Conservation (phyloP, 2,888 invertebrate species). For the Synergus itoensis region DNA sequence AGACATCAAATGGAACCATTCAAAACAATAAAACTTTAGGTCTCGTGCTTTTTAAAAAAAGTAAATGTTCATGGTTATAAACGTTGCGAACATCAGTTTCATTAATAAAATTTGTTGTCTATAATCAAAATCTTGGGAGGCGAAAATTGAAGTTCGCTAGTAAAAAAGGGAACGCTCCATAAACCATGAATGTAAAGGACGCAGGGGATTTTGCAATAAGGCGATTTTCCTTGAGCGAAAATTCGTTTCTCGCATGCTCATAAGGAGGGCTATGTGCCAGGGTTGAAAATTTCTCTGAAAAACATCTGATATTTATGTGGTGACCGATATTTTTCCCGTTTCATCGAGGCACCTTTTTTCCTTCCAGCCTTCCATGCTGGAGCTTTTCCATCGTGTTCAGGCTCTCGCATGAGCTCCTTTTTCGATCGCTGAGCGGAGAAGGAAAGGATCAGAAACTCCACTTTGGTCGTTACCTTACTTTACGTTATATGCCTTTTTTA, state of each 20-base stretch:
- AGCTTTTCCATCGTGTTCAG: slow-evolving; percentile 17
- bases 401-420: slow-evolving; percentile 21
- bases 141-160: slow-evolving; percentile 1
- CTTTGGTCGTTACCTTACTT: slow-evolving; percentile 28
- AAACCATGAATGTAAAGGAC: slow-evolving; percentile 27
- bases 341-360: slow-evolving; percentile 32
- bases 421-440: not conserved
- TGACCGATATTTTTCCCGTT: slow-evolving; percentile 36
- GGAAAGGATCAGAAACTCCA: slow-evolving; percentile 27
- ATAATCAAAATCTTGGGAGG: slow-evolving; percentile 8
- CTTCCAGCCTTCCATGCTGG: not conserved
- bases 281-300: slow-evolving; percentile 40
- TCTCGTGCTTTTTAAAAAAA: too few species aligned
- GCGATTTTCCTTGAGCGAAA: slow-evolving; percentile 3
- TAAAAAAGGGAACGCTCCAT: slow-evolving; percentile 9
- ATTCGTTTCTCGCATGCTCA: slow-evolving; percentile 11
- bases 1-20: too few species aligned
- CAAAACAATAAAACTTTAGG: too few species aligned
- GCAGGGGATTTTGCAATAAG: slow-evolving; percentile 21
- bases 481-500: slow-evolving; percentile 9
- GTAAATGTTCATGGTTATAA: too few species aligned
- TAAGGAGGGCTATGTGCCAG: slow-evolving; percentile 22
- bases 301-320: slow-evolving; percentile 39
- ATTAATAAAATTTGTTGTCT: not conserved
- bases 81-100: too few species aligned